Evolutionary conservation across 2,888 invertebrate genomes (phyloP), one percentile per base, ranked within the genome.

Genomic region (Villa cingulata): DNA sequence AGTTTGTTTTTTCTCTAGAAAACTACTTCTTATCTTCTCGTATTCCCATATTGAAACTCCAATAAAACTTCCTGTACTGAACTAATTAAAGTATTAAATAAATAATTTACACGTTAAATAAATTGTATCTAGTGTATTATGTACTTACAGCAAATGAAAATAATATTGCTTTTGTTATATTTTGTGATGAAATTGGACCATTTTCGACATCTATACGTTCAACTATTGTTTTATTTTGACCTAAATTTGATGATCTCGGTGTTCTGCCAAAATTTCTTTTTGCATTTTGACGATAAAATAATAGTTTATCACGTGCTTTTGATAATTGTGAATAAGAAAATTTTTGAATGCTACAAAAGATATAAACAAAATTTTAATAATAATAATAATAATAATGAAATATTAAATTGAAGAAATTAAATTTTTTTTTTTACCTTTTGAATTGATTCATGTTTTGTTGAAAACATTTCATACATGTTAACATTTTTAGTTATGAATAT

Each of bases 1-100:
- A 6, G 23, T 27, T 17, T 41, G 41, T 29, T 40, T 42, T 20
- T n/a, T 41, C 3, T 41, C 37, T 27, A 32, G 12, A 32, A 32
- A 32, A 12, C 10, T 32, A 32, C 29, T 32, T 32, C 54, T 37
- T 2, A 54, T n/a, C 14, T 61, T 75, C 70, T 94, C 94, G 72
- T 94, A 92, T 66, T 92, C 87, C 85, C 87, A 86, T 54, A 94
- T 81, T 17, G 86, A 77, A 56, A 86, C 85, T 17, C 82, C 83
- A 23, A 77, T 72, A 60, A 89, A 75, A 61, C 83, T 81, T 17
- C 77, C 74, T 41, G 81, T 69, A 51, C 62, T 59, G 56, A 86
- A 79, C 85, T 84, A 56, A 27, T 62, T 62, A 29, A 16, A 34
- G 1, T 12, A 4, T 12, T 12, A 4, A 32, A 32, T 4, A 32